Percentiles rank a stretch among this genome's conserved stretches.
Evolutionary conservation across 2,113 vertebrate species (phyloP).

Genomic region (Hoplias malabaricus): DNA sequence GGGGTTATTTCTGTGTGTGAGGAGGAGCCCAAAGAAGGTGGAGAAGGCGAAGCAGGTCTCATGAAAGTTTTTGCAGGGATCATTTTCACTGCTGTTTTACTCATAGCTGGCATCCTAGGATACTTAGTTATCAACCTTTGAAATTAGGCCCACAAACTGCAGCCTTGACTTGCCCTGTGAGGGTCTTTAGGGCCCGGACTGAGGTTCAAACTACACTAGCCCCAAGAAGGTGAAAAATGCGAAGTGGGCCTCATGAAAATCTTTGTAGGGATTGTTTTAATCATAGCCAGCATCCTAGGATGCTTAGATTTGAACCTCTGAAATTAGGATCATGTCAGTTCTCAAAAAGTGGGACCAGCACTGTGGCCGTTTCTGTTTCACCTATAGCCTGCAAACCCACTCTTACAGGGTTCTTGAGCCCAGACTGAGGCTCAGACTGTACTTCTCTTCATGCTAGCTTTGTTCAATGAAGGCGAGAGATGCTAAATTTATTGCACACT

Average conservation of each 20-base stretch:
- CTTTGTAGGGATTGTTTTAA: slow-evolving; percentile 82
- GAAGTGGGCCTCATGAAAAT: slow-evolving; percentile 77
- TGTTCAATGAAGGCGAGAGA: neutral
- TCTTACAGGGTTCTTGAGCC: neutral
- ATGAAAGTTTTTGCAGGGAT: slow-evolving; percentile 82
- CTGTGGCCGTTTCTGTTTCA: neutral
- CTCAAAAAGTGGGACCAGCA: neutral
- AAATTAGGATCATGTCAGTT: slow-evolving; percentile 9
- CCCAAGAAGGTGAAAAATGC: slow-evolving; percentile 73
- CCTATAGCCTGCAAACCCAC: neutral
- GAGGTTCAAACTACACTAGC: too few species aligned
- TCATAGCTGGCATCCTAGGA: slow-evolving; percentile 84
- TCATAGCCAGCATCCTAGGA: slow-evolving; percentile 84
- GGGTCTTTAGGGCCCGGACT: too few species aligned
- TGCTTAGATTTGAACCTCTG: slow-evolving; percentile 89
- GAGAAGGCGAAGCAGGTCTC: slow-evolving; percentile 71
- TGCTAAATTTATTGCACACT: neutral
- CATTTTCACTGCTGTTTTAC: slow-evolving; percentile 83
- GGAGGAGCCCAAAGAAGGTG: slow-evolving; percentile 79
- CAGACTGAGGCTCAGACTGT: neutral
- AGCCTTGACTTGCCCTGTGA: too few species aligned
- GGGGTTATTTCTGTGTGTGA: slow-evolving; percentile 82
- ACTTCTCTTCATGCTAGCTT: neutral
- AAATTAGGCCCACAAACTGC: too few species aligned
- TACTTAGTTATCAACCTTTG: slow-evolving; percentile 89